These are phyloP conservation scores for Drosophila miranda DNA, from an alignment of 1,140 invertebrate genomes.

Conservation along the genomic window DNA sequence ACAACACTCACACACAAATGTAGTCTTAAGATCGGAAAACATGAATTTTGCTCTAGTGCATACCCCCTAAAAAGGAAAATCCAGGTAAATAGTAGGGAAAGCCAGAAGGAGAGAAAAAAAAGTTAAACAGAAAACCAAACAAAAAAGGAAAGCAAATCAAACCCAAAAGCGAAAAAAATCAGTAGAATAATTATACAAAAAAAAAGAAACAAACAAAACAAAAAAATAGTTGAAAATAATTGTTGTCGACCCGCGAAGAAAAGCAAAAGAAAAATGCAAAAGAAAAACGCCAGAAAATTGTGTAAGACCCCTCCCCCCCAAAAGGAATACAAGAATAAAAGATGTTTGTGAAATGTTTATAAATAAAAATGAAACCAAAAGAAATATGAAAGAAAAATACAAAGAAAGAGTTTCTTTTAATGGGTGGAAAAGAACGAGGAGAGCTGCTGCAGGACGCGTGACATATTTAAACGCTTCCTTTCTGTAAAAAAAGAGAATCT, in stretches of 20 bases:
- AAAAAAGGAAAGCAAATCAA: no score
- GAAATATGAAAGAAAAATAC: slow-evolving; percentile 40
- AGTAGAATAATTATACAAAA: slow-evolving; percentile 73
- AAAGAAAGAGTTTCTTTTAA: not conserved
- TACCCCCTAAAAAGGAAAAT: slow-evolving; percentile 8
- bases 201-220: not conserved
- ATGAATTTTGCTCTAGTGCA: slow-evolving; percentile 53
- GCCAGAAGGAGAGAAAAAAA: slow-evolving; percentile 10
- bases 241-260: slow-evolving; percentile 63
- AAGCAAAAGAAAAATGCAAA: slow-evolving; percentile 27
- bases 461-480: no score
- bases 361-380: slow-evolving; percentile 62
- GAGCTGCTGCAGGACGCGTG: no score
- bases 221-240: slow-evolving; percentile 75
- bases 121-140: slow-evolving; percentile 41
- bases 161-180: slow-evolving; percentile 40
- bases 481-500: no score
- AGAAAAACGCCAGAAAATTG: slow-evolving; percentile 56
- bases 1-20: slow-evolving; percentile 9
- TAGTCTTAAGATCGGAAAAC: slow-evolving; percentile 43
- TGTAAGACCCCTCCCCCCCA: slow-evolving; percentile 53
- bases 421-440: no score
- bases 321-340: slow-evolving; percentile 40
- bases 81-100: slow-evolving; percentile 34
- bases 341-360: slow-evolving; percentile 81